phyloP scores from a whole-genome alignment of 1,140 invertebrate genomes.

The Coelopa frigida region DNA sequence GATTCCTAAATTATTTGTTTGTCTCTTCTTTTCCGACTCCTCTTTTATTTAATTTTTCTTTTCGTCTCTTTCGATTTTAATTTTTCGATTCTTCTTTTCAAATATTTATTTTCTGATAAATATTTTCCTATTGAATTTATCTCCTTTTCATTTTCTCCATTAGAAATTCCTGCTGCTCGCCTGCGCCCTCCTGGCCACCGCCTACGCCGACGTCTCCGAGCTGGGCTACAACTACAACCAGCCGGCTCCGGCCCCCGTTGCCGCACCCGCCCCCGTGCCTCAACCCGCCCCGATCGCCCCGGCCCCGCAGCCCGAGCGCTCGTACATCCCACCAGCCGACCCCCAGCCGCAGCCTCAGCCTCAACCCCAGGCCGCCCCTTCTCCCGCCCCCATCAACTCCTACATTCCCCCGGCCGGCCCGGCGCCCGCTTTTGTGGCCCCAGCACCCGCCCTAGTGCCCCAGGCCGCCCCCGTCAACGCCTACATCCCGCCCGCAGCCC shows the following conservation, averaged over 20 bases:
- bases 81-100: no score
- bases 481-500: conserved; percentile 15
- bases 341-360: conserved; percentile 6
- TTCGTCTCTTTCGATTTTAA: no score
- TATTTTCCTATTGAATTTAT: no score
- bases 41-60: no score
- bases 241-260: conserved; percentile 9
- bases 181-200: neutral
- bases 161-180: no score
- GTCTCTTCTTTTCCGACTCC: no score
- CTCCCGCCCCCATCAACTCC: no score
- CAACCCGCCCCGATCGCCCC: conserved; percentile 7
- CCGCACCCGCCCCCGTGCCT: conserved; percentile 10
- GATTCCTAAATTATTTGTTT: no score
- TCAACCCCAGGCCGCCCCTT: neutral
- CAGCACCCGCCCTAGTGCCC: conserved; percentile 6
- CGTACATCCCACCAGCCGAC: conserved; percentile 15
- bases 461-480: conserved; percentile 6
- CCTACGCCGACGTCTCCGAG: conserved; percentile 12
- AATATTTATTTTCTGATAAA: no score
- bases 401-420: no score
- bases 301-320: conserved; percentile 12
- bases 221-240: conserved; percentile 15
- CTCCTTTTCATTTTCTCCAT: no score
- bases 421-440: no score